These are phyloP conservation scores for Callimorpha dominula DNA, from an alignment of 2,888 invertebrate species.

Conservation along the genomic window DNA sequence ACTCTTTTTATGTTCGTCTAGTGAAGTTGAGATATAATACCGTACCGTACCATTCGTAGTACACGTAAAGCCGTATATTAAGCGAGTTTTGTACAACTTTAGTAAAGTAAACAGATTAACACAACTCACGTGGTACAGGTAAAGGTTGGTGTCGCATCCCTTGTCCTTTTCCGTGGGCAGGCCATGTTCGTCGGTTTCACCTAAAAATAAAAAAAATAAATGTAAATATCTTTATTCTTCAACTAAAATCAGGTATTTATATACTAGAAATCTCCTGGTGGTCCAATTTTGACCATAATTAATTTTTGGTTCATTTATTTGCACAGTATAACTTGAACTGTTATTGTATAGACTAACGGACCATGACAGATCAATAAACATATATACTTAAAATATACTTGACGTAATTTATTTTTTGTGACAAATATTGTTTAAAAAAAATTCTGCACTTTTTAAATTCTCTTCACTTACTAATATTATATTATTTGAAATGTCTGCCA, in stretches of 20 bases:
- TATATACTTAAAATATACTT: no score
- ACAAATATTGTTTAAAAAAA: no score
- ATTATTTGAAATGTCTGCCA: no score
- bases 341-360: no score
- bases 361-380: no score
- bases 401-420: no score
- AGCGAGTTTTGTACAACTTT: conserved; percentile 33
- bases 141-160: conserved; percentile 94
- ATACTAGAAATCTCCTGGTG: no score
- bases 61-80: conserved; percentile 13
- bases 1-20: conserved; percentile 24
- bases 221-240: conserved; percentile 14
- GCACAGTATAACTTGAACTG: no score
- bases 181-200: conserved; percentile 90
- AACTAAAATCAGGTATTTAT: not conserved
- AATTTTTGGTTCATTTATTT: no score
- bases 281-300: no score
- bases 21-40: conserved; percentile 8
- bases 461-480: no score
- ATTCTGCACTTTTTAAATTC: no score
- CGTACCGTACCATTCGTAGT: conserved; percentile 15
- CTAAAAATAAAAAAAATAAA: conserved; percentile 77
- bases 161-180: conserved; percentile 90
- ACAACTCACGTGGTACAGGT: conserved; percentile 91
- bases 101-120: conserved; percentile 30